Evolutionary conservation across 2,888 invertebrate species (phyloP).

Genomic region (Athrips mouffetella): DNA sequence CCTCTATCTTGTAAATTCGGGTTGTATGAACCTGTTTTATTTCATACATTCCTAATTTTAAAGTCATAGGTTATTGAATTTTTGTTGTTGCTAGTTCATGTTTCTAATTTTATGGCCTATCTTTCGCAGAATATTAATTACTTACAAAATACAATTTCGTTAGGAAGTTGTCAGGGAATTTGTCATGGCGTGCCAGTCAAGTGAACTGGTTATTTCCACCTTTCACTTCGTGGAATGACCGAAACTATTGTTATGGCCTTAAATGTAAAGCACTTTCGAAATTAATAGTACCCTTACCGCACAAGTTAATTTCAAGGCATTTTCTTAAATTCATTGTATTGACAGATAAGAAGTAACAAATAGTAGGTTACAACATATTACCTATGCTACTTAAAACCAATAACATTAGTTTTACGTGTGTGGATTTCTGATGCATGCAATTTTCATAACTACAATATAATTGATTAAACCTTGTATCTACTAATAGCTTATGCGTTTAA

Average conservation of each 20-base stretch:
- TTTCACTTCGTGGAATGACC: constrained; percentile 19
- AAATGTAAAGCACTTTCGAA: constrained; percentile 13
- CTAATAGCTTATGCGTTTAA: constrained; percentile 4
- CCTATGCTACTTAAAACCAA: no score
- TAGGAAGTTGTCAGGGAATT: not conserved
- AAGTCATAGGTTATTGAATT: not conserved
- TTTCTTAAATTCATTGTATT: no score
- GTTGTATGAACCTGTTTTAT: no score
- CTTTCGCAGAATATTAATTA: no score
- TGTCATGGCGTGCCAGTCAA: constrained; percentile 22
- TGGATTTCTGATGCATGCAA: no score
- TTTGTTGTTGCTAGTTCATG: not conserved
- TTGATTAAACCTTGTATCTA: constrained; percentile 9
- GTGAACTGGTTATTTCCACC: constrained; percentile 29
- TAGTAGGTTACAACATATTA: no score
- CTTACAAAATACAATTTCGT: no score
- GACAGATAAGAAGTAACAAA: no score
- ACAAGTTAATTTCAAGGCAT: no score
- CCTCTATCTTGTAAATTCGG: no score
- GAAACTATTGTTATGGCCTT: not conserved
- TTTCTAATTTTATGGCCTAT: no score
- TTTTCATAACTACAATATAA: not conserved
- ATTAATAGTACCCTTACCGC: not conserved
- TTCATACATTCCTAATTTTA: not conserved
- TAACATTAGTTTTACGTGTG: no score